Percentiles rank a stretch among this genome's conserved stretches.
These are phyloP conservation scores for Zophobas atratus DNA, from an alignment of 1,140 invertebrate genomes.

Conservation along the genomic window DNA sequence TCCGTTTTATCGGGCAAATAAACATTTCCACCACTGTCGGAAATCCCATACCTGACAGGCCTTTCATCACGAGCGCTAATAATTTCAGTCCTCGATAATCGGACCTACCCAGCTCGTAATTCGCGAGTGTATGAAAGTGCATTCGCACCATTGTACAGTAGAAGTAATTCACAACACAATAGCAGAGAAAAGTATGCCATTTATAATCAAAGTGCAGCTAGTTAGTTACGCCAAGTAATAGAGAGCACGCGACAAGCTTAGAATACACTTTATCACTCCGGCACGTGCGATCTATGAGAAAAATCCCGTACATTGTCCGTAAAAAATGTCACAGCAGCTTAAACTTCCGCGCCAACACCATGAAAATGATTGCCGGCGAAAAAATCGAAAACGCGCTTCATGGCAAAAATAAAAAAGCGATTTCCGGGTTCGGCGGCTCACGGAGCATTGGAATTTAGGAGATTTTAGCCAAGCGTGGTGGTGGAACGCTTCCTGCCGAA, in stretches of 20 bases:
- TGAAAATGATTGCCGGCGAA: neutral
- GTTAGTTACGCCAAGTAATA: constrained; percentile 55
- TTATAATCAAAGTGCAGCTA: constrained; percentile 53
- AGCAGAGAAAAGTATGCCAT: constrained; percentile 53
- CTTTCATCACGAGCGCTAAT: constrained; percentile 17
- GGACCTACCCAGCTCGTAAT: constrained; percentile 35
- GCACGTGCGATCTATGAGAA: constrained; percentile 48
- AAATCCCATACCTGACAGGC: neutral
- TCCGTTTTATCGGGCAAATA: neutral
- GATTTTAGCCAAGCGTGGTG: neutral
- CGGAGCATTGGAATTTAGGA: neutral
- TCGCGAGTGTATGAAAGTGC: constrained; percentile 43
- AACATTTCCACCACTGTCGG: constrained; percentile 15
- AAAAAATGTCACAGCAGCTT: constrained; percentile 40
- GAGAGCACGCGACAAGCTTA: constrained; percentile 51
- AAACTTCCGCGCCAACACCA: neutral
- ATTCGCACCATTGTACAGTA: constrained; percentile 47
- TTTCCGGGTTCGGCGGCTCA: constrained; percentile 21
- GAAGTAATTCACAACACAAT: constrained; percentile 52
- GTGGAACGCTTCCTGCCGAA: no score
- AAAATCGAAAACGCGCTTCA: neutral
- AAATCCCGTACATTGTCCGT: constrained; percentile 20
- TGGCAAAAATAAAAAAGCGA: neutral
- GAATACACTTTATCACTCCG: constrained; percentile 40
- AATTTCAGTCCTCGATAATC: constrained; percentile 25